Conservation (phyloP, 2,888 invertebrate species). For the Eristalis tenax region DNA sequence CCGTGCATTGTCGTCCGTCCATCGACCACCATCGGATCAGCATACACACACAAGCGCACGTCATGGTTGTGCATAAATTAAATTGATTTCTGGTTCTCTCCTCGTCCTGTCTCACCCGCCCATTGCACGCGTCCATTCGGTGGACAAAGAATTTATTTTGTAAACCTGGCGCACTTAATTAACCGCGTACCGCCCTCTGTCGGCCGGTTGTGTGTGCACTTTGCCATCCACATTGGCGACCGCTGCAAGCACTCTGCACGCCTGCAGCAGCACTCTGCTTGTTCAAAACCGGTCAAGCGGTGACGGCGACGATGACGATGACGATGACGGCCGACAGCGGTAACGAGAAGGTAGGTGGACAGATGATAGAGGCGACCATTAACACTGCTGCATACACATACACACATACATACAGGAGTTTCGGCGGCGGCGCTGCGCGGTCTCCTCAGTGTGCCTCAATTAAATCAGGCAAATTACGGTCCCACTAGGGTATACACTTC, state of each 20-base stretch:
- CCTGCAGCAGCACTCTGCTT: background rate
- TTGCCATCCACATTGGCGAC: conserved; percentile 19
- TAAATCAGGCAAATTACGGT: conserved; percentile 70
- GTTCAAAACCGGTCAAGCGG: conserved; percentile 29
- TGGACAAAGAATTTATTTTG: conserved; percentile 45
- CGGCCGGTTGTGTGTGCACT: conserved; percentile 30
- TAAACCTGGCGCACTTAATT: conserved; percentile 68
- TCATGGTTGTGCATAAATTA: conserved; percentile 60
- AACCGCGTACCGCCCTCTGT: conserved; percentile 48
- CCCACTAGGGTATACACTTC: conserved; percentile 16
- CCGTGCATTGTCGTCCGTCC: background rate
- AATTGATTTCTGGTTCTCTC: conserved; percentile 62
- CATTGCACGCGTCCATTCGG: conserved; percentile 14
- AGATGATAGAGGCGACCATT: conserved; percentile 67
- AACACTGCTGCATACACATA: conserved; percentile 25
- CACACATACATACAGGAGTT: conserved; percentile 31
- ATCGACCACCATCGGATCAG: background rate
- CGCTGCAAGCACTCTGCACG: conserved; percentile 18
- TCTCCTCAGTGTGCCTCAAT: conserved; percentile 61
- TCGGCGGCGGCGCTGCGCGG: conserved; percentile 20
- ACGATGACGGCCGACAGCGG: conserved; percentile 9
- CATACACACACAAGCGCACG: background rate
- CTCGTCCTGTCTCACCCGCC: background rate
- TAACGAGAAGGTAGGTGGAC: conserved; percentile 67
- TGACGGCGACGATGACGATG: background rate